Conservation (phyloP, 2,113 vertebrate species). For the Corynorhinus townsendii region DNA sequence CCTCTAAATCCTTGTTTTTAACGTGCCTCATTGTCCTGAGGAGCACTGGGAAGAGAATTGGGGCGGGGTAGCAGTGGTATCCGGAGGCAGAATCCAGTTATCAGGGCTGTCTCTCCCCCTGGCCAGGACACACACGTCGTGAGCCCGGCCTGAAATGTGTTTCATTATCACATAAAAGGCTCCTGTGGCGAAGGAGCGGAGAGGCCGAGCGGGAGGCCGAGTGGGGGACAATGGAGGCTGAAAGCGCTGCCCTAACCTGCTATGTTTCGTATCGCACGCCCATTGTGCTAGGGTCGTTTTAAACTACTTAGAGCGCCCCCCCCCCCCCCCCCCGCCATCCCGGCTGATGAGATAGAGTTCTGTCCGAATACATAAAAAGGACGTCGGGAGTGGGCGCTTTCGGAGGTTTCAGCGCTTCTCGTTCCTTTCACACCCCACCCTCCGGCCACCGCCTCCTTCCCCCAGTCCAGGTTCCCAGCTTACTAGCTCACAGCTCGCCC, state of each 20-base stretch:
- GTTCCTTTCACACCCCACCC: background rate
- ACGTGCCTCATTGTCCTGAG: constrained; percentile 78
- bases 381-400: constrained; percentile 46
- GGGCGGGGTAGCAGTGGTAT: background rate
- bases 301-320: constrained; percentile 84
- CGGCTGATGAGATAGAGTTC: constrained; percentile 84
- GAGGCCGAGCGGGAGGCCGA: constrained; percentile 79
- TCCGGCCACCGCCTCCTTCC: background rate
- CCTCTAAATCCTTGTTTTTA: constrained; percentile 79
- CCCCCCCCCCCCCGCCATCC: constrained; percentile 84
- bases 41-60: constrained; percentile 68
- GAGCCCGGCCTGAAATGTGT: constrained; percentile 86
- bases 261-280: constrained; percentile 80
- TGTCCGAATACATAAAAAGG: constrained; percentile 75
- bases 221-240: constrained; percentile 82
- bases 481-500: background rate
- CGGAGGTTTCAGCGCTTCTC: background rate
- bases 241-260: constrained; percentile 88
- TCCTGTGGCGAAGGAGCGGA: constrained; percentile 86
- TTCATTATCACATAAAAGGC: constrained; percentile 94
- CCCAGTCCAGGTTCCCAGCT: background rate
- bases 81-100: constrained; percentile 62
- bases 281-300: constrained; percentile 86
- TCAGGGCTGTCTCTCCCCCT: constrained; percentile 66
- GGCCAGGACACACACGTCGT: constrained; percentile 86